These are phyloP conservation scores for Oryzias woworae DNA, from an alignment of 2,113 vertebrate genomes.

Conservation along the genomic window DNA sequence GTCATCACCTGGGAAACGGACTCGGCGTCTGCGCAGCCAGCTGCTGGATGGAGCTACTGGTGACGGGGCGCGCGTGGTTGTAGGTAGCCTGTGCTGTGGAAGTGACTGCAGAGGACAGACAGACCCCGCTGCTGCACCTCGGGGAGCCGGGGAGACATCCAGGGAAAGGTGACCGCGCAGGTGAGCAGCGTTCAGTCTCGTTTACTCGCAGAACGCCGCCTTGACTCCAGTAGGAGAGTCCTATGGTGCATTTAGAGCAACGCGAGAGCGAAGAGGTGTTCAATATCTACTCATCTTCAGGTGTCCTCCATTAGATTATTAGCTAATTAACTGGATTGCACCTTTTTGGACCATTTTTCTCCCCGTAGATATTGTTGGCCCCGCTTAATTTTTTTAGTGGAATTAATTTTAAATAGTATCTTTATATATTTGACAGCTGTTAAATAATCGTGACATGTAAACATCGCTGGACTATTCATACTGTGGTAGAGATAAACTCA, in stretches of 20 bases:
- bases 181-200: slow-evolving; percentile 31
- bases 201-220: background rate
- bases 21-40: background rate
- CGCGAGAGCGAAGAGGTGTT: too few relatives aligned
- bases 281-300: too few relatives aligned
- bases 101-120: slow-evolving; percentile 44
- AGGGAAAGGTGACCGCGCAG: slow-evolving; percentile 46
- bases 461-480: background rate
- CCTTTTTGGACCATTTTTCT: too few relatives aligned
- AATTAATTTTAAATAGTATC: background rate
- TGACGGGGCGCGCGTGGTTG: slow-evolving; percentile 12
- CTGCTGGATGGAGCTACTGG: slow-evolving; percentile 30
- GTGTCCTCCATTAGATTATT: too few relatives aligned
- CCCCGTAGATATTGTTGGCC: too few relatives aligned
- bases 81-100: slow-evolving; percentile 33
- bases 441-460: background rate
- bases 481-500: background rate
- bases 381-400: too few relatives aligned
- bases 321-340: too few relatives aligned
- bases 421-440: slow-evolving; percentile 8
- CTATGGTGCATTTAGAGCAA: too few relatives aligned
- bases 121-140: slow-evolving; percentile 21
- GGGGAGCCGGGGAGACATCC: background rate
- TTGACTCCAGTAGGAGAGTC: background rate
- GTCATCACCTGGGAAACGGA: background rate